Percentiles rank a stretch among this genome's conserved stretches.
phyloP scores from a whole-genome alignment of 1,140 invertebrate genomes.

The Chionoecetes opilio region DNA sequence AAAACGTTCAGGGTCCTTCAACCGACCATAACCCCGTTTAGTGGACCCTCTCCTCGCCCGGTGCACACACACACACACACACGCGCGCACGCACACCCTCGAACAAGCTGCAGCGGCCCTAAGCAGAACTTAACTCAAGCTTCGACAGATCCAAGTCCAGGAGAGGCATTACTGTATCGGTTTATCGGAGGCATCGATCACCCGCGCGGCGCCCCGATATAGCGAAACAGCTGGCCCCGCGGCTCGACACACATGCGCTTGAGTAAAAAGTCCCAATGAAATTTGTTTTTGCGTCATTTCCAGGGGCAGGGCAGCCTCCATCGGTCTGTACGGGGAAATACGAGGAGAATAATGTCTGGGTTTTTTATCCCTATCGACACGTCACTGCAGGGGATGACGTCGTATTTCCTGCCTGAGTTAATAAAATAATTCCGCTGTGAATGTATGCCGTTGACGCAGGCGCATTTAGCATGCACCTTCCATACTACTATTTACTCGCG shows the following conservation, averaged over 20 bases:
- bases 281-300: too few relatives aligned
- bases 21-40: too few relatives aligned
- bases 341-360: neutral
- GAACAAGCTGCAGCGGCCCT: neutral
- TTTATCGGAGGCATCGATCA: conserved; percentile 3
- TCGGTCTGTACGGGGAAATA: neutral
- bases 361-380: neutral
- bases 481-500: neutral
- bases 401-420: too few relatives aligned
- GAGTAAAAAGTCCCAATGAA: too few relatives aligned
- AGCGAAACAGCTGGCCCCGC: neutral
- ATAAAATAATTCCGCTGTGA: neutral
- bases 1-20: too few relatives aligned
- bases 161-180: conserved; percentile 8
- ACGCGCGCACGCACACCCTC: neutral
- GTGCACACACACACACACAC: neutral
- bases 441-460: neutral
- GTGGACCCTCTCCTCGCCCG: neutral
- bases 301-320: too few relatives aligned
- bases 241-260: too few relatives aligned
- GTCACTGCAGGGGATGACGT: neutral
- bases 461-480: neutral
- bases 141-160: neutral
- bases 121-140: neutral
- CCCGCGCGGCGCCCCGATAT: conserved; percentile 10